Conservation (phyloP, 2,888 invertebrate genomes). For the Ametastegia equiseti region DNA sequence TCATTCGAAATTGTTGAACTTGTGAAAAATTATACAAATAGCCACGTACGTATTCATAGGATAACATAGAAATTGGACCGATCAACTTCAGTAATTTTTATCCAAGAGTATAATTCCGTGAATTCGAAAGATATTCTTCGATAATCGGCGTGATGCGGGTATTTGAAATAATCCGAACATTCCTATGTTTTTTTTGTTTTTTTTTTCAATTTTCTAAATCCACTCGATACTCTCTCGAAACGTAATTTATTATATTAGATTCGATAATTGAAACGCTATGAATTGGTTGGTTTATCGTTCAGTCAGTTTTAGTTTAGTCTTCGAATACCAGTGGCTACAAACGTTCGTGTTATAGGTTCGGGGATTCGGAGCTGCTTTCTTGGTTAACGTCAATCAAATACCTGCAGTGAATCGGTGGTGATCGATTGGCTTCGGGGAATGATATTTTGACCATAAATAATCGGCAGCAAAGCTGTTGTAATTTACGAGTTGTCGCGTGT, state of each 20-base stretch:
- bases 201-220: too few species aligned
- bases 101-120: too few species aligned
- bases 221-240: too few species aligned
- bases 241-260: too few species aligned
- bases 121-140: too few species aligned
- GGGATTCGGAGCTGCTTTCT: background rate
- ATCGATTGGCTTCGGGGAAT: slow-evolving; percentile 1
- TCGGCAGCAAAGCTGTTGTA: background rate
- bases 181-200: too few species aligned
- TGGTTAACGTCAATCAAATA: slow-evolving; percentile 10
- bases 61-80: too few species aligned
- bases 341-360: background rate
- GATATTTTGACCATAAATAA: slow-evolving; percentile 16
- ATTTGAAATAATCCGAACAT: too few species aligned
- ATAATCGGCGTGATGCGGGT: too few species aligned
- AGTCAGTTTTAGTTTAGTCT: background rate
- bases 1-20: background rate
- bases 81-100: too few species aligned
- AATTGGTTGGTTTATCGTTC: background rate
- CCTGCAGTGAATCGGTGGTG: background rate
- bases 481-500: background rate
- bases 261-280: background rate
- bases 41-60: too few species aligned
- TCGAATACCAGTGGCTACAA: slow-evolving; percentile 1
- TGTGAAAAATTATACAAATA: background rate